phyloP scores from a whole-genome alignment of 2,888 invertebrate species.

The Cataglyphis cursor region DNA sequence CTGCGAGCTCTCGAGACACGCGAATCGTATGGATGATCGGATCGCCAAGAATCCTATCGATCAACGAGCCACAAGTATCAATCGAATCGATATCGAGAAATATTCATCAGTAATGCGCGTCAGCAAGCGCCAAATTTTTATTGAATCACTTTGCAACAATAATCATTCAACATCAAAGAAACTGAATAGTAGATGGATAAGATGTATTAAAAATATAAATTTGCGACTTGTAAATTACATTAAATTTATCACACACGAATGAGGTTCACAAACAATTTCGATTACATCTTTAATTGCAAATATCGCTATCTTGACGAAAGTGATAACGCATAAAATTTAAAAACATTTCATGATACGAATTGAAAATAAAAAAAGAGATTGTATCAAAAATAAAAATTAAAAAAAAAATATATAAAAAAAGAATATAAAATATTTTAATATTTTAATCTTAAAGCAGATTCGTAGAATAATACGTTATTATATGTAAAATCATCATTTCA shows the following conservation, averaged over 20 bases:
- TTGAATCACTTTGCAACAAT: neutral
- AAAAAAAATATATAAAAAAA: neutral
- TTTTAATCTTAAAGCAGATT: neutral
- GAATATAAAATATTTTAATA: neutral
- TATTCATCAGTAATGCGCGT: neutral
- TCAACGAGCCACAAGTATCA: conserved; percentile 45
- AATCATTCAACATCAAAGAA: conserved; percentile 16
- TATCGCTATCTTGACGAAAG: conserved; percentile 14
- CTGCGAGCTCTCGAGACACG: conserved; percentile 78
- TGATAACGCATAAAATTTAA: neutral
- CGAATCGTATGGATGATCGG: conserved; percentile 78
- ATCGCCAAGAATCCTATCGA: conserved; percentile 70
- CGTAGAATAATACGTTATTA: conserved; percentile 19
- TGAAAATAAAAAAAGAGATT: neutral
- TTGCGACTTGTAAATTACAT: conserved; percentile 66
- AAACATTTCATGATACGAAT: neutral
- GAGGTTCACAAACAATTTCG: conserved; percentile 78
- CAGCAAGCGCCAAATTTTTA: neutral
- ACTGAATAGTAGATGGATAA: neutral
- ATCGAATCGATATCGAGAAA: neutral
- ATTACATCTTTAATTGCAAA: neutral
- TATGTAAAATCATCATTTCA: conserved; percentile 5
- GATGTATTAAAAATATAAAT: conserved; percentile 66
- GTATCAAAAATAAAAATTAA: neutral
- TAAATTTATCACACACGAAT: conserved; percentile 80